Percentiles rank a stretch among this genome's conserved stretches.
phyloP scores from a whole-genome alignment of 2,888 invertebrate genomes.

The Acleris literana region DNA sequence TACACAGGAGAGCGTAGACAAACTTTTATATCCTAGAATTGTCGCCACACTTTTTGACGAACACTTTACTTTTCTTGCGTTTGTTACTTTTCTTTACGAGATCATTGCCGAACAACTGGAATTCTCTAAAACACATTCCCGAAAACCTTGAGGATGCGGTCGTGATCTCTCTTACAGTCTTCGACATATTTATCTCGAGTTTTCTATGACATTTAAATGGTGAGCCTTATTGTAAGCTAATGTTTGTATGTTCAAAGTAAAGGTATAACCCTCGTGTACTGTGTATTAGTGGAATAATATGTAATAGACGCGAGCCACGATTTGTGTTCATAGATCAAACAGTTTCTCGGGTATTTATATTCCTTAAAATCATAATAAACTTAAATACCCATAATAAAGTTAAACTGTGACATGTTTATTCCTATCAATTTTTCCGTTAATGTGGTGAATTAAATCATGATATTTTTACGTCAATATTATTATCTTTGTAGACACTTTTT shows the following conservation, averaged over 20 bases:
- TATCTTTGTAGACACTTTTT: constrained; percentile 65
- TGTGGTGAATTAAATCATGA: constrained; percentile 71
- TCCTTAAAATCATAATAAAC: constrained; percentile 70
- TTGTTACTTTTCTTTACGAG: constrained; percentile 43
- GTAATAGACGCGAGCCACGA: constrained; percentile 73
- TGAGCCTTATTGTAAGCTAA: constrained; percentile 65
- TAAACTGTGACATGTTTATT: constrained; percentile 55
- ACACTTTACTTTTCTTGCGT: constrained; percentile 47
- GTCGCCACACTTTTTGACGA: constrained; percentile 51
- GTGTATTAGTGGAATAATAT: constrained; percentile 68
- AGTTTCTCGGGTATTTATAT: constrained; percentile 67
- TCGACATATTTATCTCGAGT: constrained; percentile 61
- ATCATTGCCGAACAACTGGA: constrained; percentile 56
- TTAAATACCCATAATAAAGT: constrained; percentile 66
- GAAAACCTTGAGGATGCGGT: constrained; percentile 53
- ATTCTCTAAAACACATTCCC: constrained; percentile 29
- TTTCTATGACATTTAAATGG: constrained; percentile 62
- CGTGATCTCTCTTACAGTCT: constrained; percentile 55
- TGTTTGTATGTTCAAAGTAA: constrained; percentile 63
- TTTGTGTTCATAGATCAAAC: constrained; percentile 80
- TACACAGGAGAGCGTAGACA: constrained; percentile 73
- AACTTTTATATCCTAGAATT: constrained; percentile 41
- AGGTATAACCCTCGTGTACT: constrained; percentile 65
- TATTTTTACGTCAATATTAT: constrained; percentile 60
- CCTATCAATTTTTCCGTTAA: constrained; percentile 58